These are phyloP conservation scores for Pollimyrus isidori DNA, from an alignment of 2,113 vertebrate genomes.

Conservation along the genomic window DNA sequence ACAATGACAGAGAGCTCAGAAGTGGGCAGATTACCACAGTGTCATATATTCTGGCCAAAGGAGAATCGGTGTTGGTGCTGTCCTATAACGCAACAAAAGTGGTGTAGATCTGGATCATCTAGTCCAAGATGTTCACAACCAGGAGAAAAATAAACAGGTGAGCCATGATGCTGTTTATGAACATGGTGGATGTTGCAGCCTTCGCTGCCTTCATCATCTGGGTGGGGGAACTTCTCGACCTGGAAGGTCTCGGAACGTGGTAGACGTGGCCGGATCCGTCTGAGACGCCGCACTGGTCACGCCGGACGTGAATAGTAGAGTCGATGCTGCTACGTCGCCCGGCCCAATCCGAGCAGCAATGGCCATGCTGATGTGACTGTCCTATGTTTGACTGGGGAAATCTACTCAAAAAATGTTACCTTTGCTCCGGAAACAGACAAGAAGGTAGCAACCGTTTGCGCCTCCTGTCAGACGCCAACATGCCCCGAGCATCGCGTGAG, in stretches of 20 bases:
- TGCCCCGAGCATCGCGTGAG: not conserved
- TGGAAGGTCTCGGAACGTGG: not conserved
- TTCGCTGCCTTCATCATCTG: conserved; percentile 7
- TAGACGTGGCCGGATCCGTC: not conserved
- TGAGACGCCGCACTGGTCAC: conserved; percentile 1
- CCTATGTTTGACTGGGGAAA: not conserved
- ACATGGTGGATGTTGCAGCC: conserved; percentile 1
- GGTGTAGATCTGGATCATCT: not conserved
- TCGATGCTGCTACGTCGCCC: not conserved
- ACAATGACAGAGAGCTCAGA: not conserved
- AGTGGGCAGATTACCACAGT: conserved; percentile 7
- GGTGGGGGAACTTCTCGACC: not conserved
- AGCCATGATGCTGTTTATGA: not conserved
- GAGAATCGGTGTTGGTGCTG: not conserved
- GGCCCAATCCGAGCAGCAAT: not conserved
- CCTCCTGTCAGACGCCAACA: not conserved
- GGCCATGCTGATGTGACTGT: not conserved
- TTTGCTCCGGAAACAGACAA: not conserved
- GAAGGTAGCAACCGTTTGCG: not conserved
- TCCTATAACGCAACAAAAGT: not conserved
- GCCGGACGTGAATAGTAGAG: conserved; percentile 11
- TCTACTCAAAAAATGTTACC: not conserved
- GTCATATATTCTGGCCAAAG: not conserved
- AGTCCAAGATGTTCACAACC: not conserved
- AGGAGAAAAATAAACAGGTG: not conserved